These are phyloP conservation scores for Dicentrarchus labrax DNA, from an alignment of 2,113 vertebrate species.

Conservation along the genomic window DNA sequence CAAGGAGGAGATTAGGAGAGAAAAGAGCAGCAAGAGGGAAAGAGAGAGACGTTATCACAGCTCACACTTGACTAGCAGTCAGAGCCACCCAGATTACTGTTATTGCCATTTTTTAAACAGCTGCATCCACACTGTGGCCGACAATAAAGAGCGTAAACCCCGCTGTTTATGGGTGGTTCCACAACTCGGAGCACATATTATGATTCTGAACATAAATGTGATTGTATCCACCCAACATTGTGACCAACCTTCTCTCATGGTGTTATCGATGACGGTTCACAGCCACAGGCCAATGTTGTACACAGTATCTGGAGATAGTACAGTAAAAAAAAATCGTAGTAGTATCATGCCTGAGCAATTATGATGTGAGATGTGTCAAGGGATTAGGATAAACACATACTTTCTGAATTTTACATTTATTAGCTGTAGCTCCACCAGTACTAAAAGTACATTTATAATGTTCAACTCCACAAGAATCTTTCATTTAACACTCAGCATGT, in stretches of 20 bases:
- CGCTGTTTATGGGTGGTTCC: conserved; percentile 43
- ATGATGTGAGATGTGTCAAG: not conserved
- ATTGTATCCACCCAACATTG: conserved; percentile 28
- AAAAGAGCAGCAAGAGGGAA: conserved; percentile 53
- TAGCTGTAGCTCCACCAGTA: not conserved
- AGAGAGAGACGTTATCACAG: conserved; percentile 72
- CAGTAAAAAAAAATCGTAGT: not conserved
- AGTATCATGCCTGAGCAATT: not conserved
- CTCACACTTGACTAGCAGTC: conserved; percentile 67
- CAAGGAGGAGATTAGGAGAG: conserved; percentile 73
- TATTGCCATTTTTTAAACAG: conserved; percentile 71
- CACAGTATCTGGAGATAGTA: not conserved
- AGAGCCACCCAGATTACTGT: conserved; percentile 72
- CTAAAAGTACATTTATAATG: not conserved
- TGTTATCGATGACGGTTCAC: conserved; percentile 3
- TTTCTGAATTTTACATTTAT: not conserved
- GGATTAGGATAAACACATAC: not conserved
- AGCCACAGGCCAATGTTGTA: not conserved
- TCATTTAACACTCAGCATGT: not conserved
- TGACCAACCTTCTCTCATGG: not conserved
- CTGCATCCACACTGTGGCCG: conserved; percentile 36
- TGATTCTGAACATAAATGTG: conserved; percentile 26
- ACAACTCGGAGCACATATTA: conserved; percentile 46
- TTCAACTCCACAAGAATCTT: not conserved
- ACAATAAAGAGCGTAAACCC: conserved; percentile 50